Conservation (phyloP, 2,113 vertebrate genomes). For the Dipodomys ordii region DNA sequence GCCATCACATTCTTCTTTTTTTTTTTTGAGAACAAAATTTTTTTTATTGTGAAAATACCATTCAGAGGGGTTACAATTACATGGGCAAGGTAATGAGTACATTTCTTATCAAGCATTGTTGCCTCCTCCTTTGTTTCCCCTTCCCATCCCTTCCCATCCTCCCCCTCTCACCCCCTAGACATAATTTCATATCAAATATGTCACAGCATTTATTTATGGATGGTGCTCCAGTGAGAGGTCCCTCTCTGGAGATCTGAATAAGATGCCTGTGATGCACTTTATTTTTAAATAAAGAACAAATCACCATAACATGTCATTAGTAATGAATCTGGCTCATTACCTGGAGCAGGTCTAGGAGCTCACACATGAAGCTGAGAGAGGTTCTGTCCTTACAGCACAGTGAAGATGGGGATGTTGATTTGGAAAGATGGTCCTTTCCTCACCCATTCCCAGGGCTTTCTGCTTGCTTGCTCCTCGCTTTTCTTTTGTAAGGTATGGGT, state of each 20-base stretch:
- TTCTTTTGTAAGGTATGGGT: neutral
- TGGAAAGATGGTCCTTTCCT: neutral
- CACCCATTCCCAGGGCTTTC: too few relatives aligned
- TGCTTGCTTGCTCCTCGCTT: neutral
- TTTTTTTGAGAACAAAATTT: too few relatives aligned
- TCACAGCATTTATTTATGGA: neutral
- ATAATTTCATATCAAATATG: neutral
- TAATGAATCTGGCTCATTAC: too few relatives aligned
- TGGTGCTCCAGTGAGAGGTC: neutral
- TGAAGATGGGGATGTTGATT: neutral
- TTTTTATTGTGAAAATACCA: too few relatives aligned
- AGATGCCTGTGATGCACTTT: neutral
- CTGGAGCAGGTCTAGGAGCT: rapidly evolving
- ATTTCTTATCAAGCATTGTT: too few relatives aligned
- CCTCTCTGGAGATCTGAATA: neutral
- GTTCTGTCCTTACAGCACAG: rapidly evolving
- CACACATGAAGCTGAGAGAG: rapidly evolving
- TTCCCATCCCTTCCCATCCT: too few relatives aligned
- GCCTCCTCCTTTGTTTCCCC: too few relatives aligned
- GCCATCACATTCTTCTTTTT: neutral
- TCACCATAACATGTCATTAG: neutral
- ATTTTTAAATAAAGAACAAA: neutral
- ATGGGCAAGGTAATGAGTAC: too few relatives aligned
- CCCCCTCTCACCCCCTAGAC: neutral
- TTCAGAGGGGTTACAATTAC: too few relatives aligned